A percentile compares a stretch with the other conserved stretches of the same genome.
Conservation (phyloP, 2,797 vertebrate species). For the Hyperoplus lanceolatus region DNA sequence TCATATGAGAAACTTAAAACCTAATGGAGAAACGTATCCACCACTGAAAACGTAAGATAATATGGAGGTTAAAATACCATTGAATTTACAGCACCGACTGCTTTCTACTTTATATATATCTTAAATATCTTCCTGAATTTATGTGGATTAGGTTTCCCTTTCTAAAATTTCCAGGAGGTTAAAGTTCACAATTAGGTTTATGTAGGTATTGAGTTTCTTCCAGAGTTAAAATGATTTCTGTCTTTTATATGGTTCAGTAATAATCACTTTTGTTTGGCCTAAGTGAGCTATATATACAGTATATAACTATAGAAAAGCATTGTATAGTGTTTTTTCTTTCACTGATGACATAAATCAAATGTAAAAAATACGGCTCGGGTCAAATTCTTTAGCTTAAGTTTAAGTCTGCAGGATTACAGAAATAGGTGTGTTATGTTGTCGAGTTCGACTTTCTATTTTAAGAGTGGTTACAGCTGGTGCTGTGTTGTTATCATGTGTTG, state of each 20-base stretch:
- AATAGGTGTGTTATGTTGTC: constrained; percentile 15
- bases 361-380: constrained; percentile 5
- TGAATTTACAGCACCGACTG: neutral
- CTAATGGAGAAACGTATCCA: neutral
- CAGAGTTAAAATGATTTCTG: neutral
- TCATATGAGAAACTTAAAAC: neutral
- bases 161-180: neutral
- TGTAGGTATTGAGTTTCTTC: neutral
- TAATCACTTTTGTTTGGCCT: neutral
- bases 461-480: constrained; percentile 33
- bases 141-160: neutral
- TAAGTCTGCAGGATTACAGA: constrained; percentile 25
- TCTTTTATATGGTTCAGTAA: neutral
- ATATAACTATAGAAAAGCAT: neutral
- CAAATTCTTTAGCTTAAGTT: constrained; percentile 19
- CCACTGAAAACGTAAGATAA: neutral
- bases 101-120: neutral
- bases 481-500: constrained; percentile 47
- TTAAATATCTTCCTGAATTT: neutral
- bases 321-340: neutral
- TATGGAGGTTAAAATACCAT: neutral
- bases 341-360: neutral
- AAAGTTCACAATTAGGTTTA: neutral
- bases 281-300: neutral
- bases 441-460: constrained; percentile 37